Percentiles rank a stretch among this genome's conserved stretches.
phyloP scores from a whole-genome alignment of 2,113 vertebrate genomes.

The Platysternon megacephalum region DNA sequence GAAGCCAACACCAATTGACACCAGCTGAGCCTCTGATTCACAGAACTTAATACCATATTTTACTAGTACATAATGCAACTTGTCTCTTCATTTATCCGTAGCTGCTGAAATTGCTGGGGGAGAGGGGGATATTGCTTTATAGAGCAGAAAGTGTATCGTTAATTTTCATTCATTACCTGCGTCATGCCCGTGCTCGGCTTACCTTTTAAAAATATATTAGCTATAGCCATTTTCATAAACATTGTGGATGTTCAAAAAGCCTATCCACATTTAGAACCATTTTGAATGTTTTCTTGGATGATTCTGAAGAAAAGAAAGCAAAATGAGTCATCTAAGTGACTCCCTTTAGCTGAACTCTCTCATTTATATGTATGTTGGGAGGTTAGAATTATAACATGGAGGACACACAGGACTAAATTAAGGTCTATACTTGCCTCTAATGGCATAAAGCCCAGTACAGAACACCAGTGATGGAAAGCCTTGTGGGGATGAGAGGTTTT shows the following conservation, averaged over 20 bases:
- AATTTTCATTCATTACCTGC: background rate
- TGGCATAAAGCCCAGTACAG: background rate
- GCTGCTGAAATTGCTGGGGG: too few species aligned
- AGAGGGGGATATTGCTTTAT: too few species aligned
- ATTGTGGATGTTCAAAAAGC: background rate
- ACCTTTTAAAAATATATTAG: background rate
- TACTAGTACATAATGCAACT: too few species aligned
- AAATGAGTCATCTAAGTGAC: background rate
- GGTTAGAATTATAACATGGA: background rate
- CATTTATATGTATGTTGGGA: background rate
- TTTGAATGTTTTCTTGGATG: background rate
- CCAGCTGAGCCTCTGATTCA: too few species aligned
- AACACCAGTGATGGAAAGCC: background rate
- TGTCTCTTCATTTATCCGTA: too few species aligned
- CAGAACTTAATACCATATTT: background rate
- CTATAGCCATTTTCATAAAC: background rate
- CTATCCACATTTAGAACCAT: background rate
- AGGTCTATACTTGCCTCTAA: background rate
- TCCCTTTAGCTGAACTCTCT: background rate
- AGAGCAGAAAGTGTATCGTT: background rate
- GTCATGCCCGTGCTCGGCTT: background rate
- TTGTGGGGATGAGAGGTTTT: background rate
- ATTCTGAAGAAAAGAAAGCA: background rate
- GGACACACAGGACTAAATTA: background rate
- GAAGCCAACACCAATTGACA: too few species aligned